Evolutionary conservation across 2,888 invertebrate species (phyloP), one percentile per base, ranked within the genome.

Genomic region (Odontomyia ornata): DNA sequence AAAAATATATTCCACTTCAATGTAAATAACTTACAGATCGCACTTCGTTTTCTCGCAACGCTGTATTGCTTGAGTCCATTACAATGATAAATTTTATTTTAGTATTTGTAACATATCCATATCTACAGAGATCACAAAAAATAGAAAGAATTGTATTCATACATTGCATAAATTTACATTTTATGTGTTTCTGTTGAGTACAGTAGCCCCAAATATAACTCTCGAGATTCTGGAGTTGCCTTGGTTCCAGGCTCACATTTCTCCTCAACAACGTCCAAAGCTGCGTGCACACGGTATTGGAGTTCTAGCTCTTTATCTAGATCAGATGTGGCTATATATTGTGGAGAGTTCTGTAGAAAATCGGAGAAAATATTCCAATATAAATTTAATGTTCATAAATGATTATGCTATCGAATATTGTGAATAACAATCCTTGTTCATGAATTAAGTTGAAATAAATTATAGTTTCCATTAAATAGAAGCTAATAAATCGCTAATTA

Each of bases 41-140:
- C 13, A 98, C 96, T 89, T 98, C 98, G 84, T 97, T 97, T 85
- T 98, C 98, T 79, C 98, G 88, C 62, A 97, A 88, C 18, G 93
- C 92, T 79, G 94, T 92, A 83, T 96, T 97, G 23, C 94, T 92
- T 0, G 96, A 95, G 86, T 97, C 97, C 1, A 97, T 93, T 43
- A 98, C 94, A 77, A 98, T 92, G 7, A 98, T 93, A 84, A 98
- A 93, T 86, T 98, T 98, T 9, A 98, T 93, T 88, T 94, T 95
- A 0, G 98, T 98, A 84, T 98, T 98, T n/a, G 98, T 98, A 9
- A 97, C 96, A 87, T 97, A 98, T 0, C 98, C 98, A 88, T 94
- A 95, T 82, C 95, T 95, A 81, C 72, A 89, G 87, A 77, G 13
- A 64, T n/a, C 47, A 62, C 7, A 76, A 62, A 79, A 36, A 11